These are phyloP conservation scores for Drosophila mojavensis DNA, from an alignment of 1,140 invertebrate species.

Conservation along the genomic window DNA sequence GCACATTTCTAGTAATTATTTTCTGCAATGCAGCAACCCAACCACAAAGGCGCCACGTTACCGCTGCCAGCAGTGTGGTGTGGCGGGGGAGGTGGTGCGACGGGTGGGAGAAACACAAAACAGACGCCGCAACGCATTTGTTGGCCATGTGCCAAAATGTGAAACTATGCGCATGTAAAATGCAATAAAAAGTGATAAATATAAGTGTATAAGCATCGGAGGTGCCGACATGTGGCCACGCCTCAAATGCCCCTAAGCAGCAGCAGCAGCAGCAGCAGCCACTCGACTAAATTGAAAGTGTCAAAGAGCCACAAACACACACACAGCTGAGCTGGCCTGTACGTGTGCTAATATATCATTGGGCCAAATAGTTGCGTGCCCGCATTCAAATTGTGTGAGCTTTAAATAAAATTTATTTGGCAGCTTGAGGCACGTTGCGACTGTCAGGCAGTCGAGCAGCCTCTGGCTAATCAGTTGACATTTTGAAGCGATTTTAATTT, in stretches of 20 bases:
- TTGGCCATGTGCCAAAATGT: constrained; percentile 36
- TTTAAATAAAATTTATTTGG: constrained; percentile 70
- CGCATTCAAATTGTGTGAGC: constrained; percentile 54
- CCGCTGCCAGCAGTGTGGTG: background rate
- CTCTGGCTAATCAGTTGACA: constrained; percentile 65
- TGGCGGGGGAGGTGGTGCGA: background rate
- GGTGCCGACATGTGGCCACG: constrained; percentile 57
- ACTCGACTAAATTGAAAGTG: constrained; percentile 68
- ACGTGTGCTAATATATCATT: constrained; percentile 68
- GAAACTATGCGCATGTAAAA: constrained; percentile 31
- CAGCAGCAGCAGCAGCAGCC: constrained; percentile 13
- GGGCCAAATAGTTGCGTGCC: constrained; percentile 72
- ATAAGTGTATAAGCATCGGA: constrained; percentile 49
- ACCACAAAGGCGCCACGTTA: constrained; percentile 17
- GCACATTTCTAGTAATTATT: constrained; percentile 46
- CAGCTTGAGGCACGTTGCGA: constrained; percentile 56
- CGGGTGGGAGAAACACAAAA: constrained; percentile 19
- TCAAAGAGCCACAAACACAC: constrained; percentile 44
- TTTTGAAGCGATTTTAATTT: constrained; percentile 38
- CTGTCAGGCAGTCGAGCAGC: constrained; percentile 7
- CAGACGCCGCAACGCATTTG: constrained; percentile 34
- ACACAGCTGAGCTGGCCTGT: constrained; percentile 14
- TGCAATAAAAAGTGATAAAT: constrained; percentile 59
- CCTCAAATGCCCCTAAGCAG: background rate
- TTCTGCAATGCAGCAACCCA: constrained; percentile 25